Evolutionary conservation across 2,113 vertebrate species (phyloP).

Genomic region (Nothoprocta perdicaria): DNA sequence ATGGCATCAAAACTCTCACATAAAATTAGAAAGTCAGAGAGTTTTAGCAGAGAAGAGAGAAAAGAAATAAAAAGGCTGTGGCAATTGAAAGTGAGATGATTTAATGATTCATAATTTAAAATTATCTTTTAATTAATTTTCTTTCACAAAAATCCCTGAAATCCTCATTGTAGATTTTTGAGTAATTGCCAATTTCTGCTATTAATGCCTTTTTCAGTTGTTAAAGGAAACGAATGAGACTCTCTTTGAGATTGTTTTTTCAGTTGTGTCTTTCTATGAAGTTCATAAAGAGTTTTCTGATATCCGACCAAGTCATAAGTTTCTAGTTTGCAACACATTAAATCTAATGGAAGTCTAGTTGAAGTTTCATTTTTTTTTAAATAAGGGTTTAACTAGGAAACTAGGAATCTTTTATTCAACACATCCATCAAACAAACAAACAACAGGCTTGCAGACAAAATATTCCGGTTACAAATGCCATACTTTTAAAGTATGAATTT

Average conservation of each 20-base stretch:
- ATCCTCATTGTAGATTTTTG: accelerated
- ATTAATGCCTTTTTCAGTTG: neutral
- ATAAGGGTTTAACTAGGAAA: neutral
- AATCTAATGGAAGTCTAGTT: neutral
- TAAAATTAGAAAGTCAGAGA: neutral
- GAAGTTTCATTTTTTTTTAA: neutral
- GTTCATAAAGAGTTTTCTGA: neutral
- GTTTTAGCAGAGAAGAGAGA: neutral
- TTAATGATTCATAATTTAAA: neutral
- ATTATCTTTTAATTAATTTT: neutral
- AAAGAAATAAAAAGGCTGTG: neutral
- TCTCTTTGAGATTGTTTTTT: neutral
- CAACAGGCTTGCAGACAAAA: neutral
- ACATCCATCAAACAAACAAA: neutral
- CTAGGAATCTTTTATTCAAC: neutral
- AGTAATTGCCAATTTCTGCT: neutral
- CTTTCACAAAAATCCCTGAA: neutral
- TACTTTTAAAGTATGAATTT: neutral
- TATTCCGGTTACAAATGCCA: neutral
- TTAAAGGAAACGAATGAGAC: neutral
- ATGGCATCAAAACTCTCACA: neutral
- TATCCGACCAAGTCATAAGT: neutral
- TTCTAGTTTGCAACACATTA: neutral
- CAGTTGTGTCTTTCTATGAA: neutral
- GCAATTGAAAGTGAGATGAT: neutral